These are phyloP conservation scores for Parotocinclus haroldoi DNA, from an alignment of 2,797 vertebrate species.

Conservation along the genomic window DNA sequence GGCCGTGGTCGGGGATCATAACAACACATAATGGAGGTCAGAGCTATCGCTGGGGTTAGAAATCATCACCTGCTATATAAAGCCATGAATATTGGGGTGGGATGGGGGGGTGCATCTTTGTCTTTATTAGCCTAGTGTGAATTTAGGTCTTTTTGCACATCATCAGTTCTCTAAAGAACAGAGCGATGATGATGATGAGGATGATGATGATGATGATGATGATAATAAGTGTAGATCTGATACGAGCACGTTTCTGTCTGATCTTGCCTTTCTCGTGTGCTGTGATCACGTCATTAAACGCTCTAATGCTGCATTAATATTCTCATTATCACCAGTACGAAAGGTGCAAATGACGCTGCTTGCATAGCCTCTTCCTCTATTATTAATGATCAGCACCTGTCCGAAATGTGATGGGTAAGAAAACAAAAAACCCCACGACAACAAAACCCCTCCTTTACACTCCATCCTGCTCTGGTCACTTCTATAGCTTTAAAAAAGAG, in stretches of 20 bases:
- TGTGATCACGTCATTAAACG: conserved; percentile 30
- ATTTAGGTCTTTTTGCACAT: conserved; percentile 13
- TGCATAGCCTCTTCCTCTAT: background rate
- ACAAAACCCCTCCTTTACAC: no score
- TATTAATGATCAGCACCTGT: conserved; percentile 18
- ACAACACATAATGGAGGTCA: conserved; percentile 27
- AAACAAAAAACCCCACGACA: background rate
- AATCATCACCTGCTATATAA: conserved; percentile 19
- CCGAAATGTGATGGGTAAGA: background rate
- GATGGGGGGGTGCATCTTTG: conserved; percentile 10
- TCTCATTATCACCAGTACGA: conserved; percentile 47
- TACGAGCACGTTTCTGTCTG: conserved; percentile 33
- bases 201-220: background rate
- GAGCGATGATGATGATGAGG: conserved; percentile 16
- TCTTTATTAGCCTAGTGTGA: conserved; percentile 9
- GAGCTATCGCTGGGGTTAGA: conserved; percentile 20
- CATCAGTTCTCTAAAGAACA: conserved; percentile 8
- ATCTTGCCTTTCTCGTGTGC: conserved; percentile 35
- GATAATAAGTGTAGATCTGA: conserved; percentile 16
- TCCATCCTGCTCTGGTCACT: background rate
- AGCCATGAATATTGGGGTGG: background rate
- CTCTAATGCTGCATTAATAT: conserved; percentile 43
- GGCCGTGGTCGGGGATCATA: conserved; percentile 24
- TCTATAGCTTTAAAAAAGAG: background rate
- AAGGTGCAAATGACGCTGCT: conserved; percentile 49